Conservation (phyloP, 2,113 vertebrate genomes). For the Bambusicola thoracicus region DNA sequence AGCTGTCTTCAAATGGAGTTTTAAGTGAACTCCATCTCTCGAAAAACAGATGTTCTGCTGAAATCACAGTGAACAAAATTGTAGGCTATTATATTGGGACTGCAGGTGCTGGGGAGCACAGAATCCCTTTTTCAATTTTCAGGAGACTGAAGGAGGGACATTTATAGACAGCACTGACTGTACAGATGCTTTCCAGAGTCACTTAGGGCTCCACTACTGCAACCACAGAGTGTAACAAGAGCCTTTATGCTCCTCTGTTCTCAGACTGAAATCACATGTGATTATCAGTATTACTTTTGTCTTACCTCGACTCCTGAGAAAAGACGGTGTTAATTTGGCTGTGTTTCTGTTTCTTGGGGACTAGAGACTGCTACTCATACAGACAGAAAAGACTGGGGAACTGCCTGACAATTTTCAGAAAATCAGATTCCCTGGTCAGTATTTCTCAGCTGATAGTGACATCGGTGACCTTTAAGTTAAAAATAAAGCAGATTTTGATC, state of each 20-base stretch:
- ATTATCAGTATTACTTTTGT: not conserved
- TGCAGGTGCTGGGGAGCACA: not conserved
- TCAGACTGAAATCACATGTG: not conserved
- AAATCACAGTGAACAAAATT: not conserved
- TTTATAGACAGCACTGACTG: not conserved
- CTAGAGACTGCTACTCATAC: not conserved
- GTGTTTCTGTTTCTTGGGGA: not conserved
- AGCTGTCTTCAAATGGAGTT: not conserved
- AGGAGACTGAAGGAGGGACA: not conserved
- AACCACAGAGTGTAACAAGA: not conserved
- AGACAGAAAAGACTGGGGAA: not conserved
- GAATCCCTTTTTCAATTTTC: not conserved
- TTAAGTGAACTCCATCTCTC: not conserved
- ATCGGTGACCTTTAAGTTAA: not conserved
- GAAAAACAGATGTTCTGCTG: not conserved
- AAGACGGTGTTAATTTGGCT: not conserved
- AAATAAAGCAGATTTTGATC: not conserved
- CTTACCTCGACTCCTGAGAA: not conserved
- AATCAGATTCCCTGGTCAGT: not conserved
- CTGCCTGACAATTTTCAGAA: not conserved
- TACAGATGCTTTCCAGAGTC: not conserved
- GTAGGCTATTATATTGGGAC: not conserved
- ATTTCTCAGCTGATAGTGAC: not conserved
- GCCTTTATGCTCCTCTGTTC: accelerated
- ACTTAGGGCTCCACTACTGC: not conserved